These are phyloP conservation scores for Odiellus spinosus DNA, from an alignment of 2,888 invertebrate genomes.

Conservation along the genomic window DNA sequence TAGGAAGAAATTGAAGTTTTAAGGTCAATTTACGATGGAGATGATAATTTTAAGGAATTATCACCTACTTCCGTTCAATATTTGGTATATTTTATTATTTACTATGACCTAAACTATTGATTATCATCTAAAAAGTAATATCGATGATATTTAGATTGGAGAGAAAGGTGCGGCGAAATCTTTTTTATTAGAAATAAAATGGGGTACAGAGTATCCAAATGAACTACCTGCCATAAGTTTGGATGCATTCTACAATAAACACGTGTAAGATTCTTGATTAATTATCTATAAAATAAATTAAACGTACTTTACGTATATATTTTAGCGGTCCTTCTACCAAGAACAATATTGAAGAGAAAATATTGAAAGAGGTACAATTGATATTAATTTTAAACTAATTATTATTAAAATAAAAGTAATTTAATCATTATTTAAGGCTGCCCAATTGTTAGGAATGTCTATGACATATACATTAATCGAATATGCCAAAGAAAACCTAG, in stretches of 20 bases:
- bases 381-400: background rate
- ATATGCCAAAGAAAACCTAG: constrained; percentile 63
- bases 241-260: constrained; percentile 83
- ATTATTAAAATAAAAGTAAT: background rate
- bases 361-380: constrained; percentile 13
- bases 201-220: constrained; percentile 73
- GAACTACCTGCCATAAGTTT: constrained; percentile 63
- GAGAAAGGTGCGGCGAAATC: constrained; percentile 61
- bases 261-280: constrained; percentile 51
- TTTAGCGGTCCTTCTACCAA: background rate
- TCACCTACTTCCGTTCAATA: constrained; percentile 68
- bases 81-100: constrained; percentile 45
- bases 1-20: constrained; percentile 78
- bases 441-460: constrained; percentile 69
- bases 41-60: constrained; percentile 64
- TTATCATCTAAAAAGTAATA: background rate
- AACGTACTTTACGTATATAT: background rate
- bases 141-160: constrained; percentile 34
- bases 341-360: constrained; percentile 4
- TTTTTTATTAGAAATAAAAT: constrained; percentile 70
- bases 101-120: background rate
- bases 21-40: constrained; percentile 85
- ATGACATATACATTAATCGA: constrained; percentile 92
- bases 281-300: background rate
- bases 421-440: constrained; percentile 35